Evolutionary conservation across 1,140 invertebrate genomes (phyloP).

Genomic region (Lordiphosa stackelbergi): DNA sequence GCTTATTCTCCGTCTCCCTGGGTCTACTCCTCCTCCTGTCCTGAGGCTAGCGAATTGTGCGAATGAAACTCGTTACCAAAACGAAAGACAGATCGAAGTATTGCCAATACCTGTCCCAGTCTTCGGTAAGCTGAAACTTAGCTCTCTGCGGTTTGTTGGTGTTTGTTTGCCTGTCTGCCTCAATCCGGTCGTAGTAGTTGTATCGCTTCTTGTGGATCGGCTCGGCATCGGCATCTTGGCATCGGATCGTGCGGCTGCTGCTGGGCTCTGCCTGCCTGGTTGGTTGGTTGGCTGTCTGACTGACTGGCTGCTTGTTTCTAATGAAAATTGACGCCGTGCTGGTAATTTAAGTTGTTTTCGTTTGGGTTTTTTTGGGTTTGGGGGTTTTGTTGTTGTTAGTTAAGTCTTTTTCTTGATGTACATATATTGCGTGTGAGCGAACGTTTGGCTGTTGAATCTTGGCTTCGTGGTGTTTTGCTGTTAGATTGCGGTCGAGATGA

Average conservation of each 20-base stretch:
- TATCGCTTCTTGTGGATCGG: constrained; percentile 17
- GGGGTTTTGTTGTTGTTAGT: constrained; percentile 17
- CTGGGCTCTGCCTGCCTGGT: constrained; percentile 5
- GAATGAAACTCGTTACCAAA: constrained; percentile 67
- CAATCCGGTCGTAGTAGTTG: constrained; percentile 41
- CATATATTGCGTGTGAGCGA: constrained; percentile 10
- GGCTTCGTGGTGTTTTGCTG: too few species aligned
- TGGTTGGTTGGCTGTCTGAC: constrained; percentile 2
- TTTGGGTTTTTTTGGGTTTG: constrained; percentile 36
- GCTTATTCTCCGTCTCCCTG: constrained; percentile 3
- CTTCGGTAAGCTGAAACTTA: constrained; percentile 21
- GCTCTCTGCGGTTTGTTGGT: constrained; percentile 18
- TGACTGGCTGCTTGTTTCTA: constrained; percentile 54
- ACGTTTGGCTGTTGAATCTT: constrained; percentile 1
- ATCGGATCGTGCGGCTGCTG: constrained; percentile 21
- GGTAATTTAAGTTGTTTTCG: constrained; percentile 72
- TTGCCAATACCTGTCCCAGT: constrained; percentile 32
- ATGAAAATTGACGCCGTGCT: constrained; percentile 73
- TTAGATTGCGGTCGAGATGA: too few species aligned
- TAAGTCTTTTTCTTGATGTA: constrained; percentile 20
- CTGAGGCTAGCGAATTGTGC: constrained; percentile 50
- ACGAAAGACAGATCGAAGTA: constrained; percentile 34
- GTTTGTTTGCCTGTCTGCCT: constrained; percentile 22
- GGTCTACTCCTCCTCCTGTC: constrained; percentile 16
- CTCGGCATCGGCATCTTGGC: constrained; percentile 23